Base-by-base conservation (phyloP, 2,888 invertebrate genomes). In the Malacosoma neustria region DNA sequence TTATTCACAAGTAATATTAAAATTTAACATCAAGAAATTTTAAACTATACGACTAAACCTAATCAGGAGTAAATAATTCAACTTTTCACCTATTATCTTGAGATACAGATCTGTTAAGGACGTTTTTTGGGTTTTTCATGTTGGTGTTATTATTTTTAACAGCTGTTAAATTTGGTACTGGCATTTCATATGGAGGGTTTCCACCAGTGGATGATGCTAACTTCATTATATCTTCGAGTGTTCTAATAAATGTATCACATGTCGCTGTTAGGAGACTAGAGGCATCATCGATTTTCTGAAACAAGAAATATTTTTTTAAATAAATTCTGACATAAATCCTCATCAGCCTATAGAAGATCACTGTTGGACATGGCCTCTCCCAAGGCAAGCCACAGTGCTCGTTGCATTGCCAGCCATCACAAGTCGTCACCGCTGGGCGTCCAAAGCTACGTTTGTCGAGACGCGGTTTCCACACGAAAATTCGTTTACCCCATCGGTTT, bases 221-320 rank as follows among this genome's bases (percentile, higher is more conserved):
- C 64, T 88, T 89, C 90, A 94, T 92, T 54, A 93, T 93, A 51
- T 93, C 93, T 72, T 94, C 94, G 51, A 94, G 80, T 13, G 93
- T 93, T 64, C 90, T 88, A 47, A 94, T 93, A 69, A 94, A 94
- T 22, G 93, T 93, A 76, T 94, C 94, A 87, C 94, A 94, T 36
- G 94, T 94, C 31, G 91, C 92, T 42, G 90, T 89, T 29, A 94
- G 73, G 46, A 93, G 82, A 59, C 89, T 89, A 6, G 93, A 91
- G 3, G 91, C 91, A 70, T 93, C 93, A 58, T 90, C 88, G 60
- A 92, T 86, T 86, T 89, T 89, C 91, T 92, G 79, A 32, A 88
- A 87, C 22, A 36, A 35, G 34, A 42, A 14, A 11, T 29, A 35
- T 31, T 14, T 15, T 29, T 30, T 15, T n/a, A n/a, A n/a, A n/a